Conservation (phyloP, 1,140 invertebrate species). For the Trigoniulus corallinus region DNA sequence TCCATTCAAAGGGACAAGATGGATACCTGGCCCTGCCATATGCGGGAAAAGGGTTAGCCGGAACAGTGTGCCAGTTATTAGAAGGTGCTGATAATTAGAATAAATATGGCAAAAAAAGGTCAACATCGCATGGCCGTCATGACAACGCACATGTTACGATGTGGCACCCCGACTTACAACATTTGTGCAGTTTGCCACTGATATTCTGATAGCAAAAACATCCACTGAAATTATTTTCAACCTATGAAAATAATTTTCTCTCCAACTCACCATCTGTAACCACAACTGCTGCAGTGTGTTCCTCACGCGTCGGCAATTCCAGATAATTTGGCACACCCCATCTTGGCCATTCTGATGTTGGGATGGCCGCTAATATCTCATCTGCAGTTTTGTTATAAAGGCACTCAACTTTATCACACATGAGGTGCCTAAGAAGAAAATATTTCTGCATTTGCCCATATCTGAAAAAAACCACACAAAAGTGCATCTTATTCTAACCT, state of each 20-base stretch:
- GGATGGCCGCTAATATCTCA: not conserved
- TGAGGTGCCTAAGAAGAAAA: not conserved
- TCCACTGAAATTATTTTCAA: not conserved
- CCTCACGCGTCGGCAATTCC: not conserved
- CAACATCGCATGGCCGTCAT: no score
- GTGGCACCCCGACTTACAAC: no score
- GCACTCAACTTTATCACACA: slow-evolving; percentile 1
- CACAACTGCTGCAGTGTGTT: not conserved
- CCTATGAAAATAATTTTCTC: not conserved
- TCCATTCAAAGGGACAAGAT: no score
- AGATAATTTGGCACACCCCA: slow-evolving; percentile 1
- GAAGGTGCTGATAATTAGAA: no score
- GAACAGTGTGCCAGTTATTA: no score
- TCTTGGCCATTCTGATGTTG: not conserved
- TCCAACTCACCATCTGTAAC: not conserved
- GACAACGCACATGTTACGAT: no score
- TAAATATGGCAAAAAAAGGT: no score
- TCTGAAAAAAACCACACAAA: not conserved
- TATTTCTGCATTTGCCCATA: not conserved
- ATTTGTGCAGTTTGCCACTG: no score
- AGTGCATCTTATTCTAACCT: not conserved
- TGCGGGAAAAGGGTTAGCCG: no score
- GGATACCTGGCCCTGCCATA: no score
- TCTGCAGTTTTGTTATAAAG: not conserved
- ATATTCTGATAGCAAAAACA: no score